phyloP scores from a whole-genome alignment of 2,888 invertebrate genomes.

The Ophioninae sp. region DNA sequence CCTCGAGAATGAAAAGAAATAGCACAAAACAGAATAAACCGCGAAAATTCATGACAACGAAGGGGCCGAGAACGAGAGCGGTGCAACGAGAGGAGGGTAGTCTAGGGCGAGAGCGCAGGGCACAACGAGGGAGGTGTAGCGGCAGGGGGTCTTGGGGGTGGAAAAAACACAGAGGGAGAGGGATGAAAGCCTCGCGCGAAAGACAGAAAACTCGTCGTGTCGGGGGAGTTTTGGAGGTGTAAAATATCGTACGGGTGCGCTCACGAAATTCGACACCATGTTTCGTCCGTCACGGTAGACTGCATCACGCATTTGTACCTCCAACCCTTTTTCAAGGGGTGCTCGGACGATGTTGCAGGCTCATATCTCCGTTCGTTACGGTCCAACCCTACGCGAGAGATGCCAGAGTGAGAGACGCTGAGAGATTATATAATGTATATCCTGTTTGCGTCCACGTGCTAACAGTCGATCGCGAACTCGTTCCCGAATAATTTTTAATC shows the following conservation, averaged over 20 bases:
- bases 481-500: constrained; percentile 21
- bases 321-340: constrained; percentile 15
- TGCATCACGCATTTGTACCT: constrained; percentile 36
- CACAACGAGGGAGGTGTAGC: constrained; percentile 34
- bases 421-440: constrained; percentile 37
- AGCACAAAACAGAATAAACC: constrained; percentile 51
- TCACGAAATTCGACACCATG: constrained; percentile 65
- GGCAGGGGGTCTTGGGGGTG: constrained; percentile 21
- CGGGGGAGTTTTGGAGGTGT: constrained; percentile 27
- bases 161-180: constrained; percentile 24
- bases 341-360: constrained; percentile 3
- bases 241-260: constrained; percentile 69
- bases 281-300: constrained; percentile 49
- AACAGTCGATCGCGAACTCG: background rate
- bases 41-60: constrained; percentile 51
- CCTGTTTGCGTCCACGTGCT: constrained; percentile 4
- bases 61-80: constrained; percentile 35
- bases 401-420: background rate
- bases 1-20: constrained; percentile 40
- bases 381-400: constrained; percentile 1
- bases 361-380: constrained; percentile 10
- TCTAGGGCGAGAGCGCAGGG: constrained; percentile 64
- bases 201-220: constrained; percentile 31
- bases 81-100: constrained; percentile 51
- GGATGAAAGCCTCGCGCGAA: constrained; percentile 16